A percentile compares a stretch with the other conserved stretches of the same genome.
Evolutionary conservation across 2,888 invertebrate species (phyloP).

Genomic region (Agrotis clavis): DNA sequence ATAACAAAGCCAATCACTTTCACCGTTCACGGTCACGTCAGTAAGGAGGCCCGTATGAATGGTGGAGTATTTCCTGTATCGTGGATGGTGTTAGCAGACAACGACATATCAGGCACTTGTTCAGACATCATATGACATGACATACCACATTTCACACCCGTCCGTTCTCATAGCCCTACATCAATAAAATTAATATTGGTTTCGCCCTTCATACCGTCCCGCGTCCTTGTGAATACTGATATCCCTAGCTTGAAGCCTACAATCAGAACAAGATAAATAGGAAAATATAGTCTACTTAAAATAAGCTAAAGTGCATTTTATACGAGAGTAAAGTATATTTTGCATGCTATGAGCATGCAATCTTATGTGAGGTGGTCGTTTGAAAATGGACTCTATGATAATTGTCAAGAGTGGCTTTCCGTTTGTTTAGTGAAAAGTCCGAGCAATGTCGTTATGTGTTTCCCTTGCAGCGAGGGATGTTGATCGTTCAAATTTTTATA

Average conservation of each 20-base stretch:
- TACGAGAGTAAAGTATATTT: too few species aligned
- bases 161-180: conserved; percentile 15
- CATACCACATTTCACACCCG: conserved; percentile 26
- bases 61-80: conserved; percentile 36
- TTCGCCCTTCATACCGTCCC: not conserved
- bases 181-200: conserved; percentile 4
- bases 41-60: conserved; percentile 35
- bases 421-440: conserved; percentile 7
- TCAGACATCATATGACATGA: conserved; percentile 4
- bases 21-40: conserved; percentile 46
- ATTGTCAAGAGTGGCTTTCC: not conserved
- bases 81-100: conserved; percentile 8
- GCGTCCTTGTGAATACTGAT: conserved; percentile 18
- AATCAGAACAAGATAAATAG: conserved; percentile 1
- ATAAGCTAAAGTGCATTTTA: conserved; percentile 18
- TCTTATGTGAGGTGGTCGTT: not conserved
- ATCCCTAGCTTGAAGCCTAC: not conserved
- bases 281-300: conserved; percentile 34
- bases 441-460: conserved; percentile 40
- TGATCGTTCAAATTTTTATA: conserved; percentile 1
- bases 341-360: conserved; percentile 30
- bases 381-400: not conserved
- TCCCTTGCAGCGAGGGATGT: conserved; percentile 45
- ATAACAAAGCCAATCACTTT: conserved; percentile 40
- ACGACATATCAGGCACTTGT: not conserved